These are phyloP conservation scores for Procambarus clarkii DNA, from an alignment of 1,140 invertebrate species.

Conservation along the genomic window DNA sequence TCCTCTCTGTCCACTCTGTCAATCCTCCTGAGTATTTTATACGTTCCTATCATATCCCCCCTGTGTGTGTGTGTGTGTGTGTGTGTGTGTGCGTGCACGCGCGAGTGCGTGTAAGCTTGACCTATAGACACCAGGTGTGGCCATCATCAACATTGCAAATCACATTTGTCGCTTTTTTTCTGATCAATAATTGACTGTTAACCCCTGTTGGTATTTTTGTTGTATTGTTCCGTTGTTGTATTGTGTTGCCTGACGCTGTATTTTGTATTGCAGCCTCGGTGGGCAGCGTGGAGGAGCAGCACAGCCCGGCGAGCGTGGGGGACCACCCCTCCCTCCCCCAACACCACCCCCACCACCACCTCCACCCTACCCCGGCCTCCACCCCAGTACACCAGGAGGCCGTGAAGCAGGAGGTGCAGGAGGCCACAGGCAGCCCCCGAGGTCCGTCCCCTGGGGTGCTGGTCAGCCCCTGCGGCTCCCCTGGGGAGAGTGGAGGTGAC, in stretches of 20 bases:
- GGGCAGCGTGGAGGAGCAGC: slow-evolving; percentile 59
- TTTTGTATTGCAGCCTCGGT: slow-evolving; percentile 59
- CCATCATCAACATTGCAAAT: too few relatives aligned
- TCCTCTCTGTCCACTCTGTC: too few relatives aligned
- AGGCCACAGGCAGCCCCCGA: slow-evolving; percentile 51
- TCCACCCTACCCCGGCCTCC: slow-evolving; percentile 48
- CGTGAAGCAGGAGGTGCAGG: slow-evolving; percentile 57
- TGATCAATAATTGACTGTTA: too few relatives aligned
- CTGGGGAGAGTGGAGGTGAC: slow-evolving; percentile 38
- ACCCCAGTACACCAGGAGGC: slow-evolving; percentile 54
- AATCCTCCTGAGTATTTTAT: too few relatives aligned
- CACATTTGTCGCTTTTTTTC: too few relatives aligned
- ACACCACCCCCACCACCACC: slow-evolving; percentile 38
- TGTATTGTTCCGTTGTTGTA: neutral
- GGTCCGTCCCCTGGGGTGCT: slow-evolving; percentile 25
- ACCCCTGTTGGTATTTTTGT: neutral
- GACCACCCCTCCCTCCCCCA: slow-evolving; percentile 38
- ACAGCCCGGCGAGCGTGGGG: slow-evolving; percentile 53
- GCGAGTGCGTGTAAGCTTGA: too few relatives aligned
- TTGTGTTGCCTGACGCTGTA: neutral
- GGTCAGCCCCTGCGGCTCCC: slow-evolving; percentile 51
- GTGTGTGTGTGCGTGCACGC: too few relatives aligned
- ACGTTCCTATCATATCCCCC: too few relatives aligned
- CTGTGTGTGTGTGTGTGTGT: too few relatives aligned
- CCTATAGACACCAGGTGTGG: too few relatives aligned